Conservation (phyloP, 2,113 vertebrate species). For the Ammospiza caudacuta region DNA sequence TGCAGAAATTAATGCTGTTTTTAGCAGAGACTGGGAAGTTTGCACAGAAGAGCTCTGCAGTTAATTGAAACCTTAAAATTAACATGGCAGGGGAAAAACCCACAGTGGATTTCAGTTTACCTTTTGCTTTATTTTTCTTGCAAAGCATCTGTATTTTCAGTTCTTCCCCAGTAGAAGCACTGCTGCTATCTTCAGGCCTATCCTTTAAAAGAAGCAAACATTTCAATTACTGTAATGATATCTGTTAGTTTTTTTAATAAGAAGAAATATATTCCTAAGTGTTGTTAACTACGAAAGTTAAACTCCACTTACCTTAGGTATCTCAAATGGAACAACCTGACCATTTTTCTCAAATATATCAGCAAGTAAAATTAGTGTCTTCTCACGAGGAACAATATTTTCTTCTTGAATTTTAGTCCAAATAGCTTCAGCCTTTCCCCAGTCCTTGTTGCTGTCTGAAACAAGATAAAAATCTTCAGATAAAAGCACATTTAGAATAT, state of each 20-base stretch:
- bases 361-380: slow-evolving; percentile 83
- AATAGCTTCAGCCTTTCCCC: slow-evolving; percentile 81
- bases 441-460: slow-evolving; percentile 82
- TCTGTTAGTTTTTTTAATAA: not conserved
- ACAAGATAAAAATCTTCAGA: not conserved
- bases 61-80: not conserved
- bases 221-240: not conserved
- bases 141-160: slow-evolving; percentile 71
- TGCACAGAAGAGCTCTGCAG: not conserved
- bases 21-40: not conserved
- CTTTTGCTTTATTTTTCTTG: slow-evolving; percentile 68
- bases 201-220: slow-evolving; percentile 72
- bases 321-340: slow-evolving; percentile 87
- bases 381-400: slow-evolving; percentile 87
- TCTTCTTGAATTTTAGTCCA: slow-evolving; percentile 98
- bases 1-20: not conserved
- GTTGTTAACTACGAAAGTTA: not conserved
- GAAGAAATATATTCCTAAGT: not conserved
- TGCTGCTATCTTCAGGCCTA: slow-evolving; percentile 60
- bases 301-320: slow-evolving; percentile 84
- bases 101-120: slow-evolving; percentile 63
- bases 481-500: not conserved
- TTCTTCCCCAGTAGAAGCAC: not conserved
- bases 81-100: not conserved
- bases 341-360: slow-evolving; percentile 81